A percentile compares a stretch with the other conserved stretches of the same genome.
Conservation (phyloP, 2,888 invertebrate genomes). For the Agriopis marginaria region DNA sequence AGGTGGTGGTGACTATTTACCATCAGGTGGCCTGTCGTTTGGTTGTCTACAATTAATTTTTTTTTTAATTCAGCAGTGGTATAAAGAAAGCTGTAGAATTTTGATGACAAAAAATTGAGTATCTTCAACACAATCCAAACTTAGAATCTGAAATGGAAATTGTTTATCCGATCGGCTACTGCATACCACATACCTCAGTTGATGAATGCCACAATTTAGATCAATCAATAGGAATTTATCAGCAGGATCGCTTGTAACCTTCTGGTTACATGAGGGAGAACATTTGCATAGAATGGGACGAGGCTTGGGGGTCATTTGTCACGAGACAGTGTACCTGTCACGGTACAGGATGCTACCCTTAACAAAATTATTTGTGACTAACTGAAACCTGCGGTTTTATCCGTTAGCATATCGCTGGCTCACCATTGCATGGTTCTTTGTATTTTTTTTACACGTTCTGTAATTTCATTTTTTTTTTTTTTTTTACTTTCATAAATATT, state of each 20-base stretch:
- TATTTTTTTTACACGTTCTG: too few species aligned
- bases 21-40: too few species aligned
- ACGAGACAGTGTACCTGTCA: conserved; percentile 61
- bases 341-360: conserved; percentile 59
- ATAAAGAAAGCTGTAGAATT: too few species aligned
- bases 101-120: background rate
- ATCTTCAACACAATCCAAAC: conserved; percentile 6
- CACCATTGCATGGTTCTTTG: too few species aligned
- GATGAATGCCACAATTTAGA: conserved; percentile 60
- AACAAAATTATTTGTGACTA: background rate
- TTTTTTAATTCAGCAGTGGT: too few species aligned
- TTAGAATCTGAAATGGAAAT: conserved; percentile 24
- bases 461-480: too few species aligned
- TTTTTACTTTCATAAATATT: too few species aligned
- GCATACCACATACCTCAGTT: conserved; percentile 31
- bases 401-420: too few species aligned
- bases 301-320: conserved; percentile 64
- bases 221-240: conserved; percentile 68
- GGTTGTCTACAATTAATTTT: too few species aligned
- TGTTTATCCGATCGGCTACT: conserved; percentile 16
- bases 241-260: conserved; percentile 51
- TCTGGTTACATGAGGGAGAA: conserved; percentile 69
- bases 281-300: conserved; percentile 84
- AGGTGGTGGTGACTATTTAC: too few species aligned
- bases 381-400: too few species aligned